Conservation (phyloP, 2,888 invertebrate species). For the Cheilosia soror region DNA sequence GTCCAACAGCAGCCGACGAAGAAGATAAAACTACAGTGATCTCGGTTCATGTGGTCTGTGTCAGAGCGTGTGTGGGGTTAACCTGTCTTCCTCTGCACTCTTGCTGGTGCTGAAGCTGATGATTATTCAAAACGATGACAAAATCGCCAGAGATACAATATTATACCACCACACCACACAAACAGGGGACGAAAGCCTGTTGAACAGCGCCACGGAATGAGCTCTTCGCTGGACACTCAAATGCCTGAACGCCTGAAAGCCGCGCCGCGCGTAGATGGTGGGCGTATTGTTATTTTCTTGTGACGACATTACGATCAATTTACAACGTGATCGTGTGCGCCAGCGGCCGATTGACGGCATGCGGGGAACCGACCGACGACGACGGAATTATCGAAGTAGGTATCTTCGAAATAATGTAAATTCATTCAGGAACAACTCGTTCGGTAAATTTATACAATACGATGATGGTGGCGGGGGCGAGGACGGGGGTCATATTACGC, state of each 20-base stretch:
- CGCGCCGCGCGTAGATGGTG: neutral
- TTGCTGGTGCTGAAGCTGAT: neutral
- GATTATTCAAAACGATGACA: slow-evolving; percentile 54
- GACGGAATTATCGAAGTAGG: neutral
- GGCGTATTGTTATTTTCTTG: slow-evolving; percentile 49
- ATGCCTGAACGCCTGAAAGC: slow-evolving; percentile 7
- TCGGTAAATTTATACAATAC: slow-evolving; percentile 34
- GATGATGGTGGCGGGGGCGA: slow-evolving; percentile 5
- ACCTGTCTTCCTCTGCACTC: slow-evolving; percentile 45
- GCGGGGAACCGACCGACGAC: neutral
- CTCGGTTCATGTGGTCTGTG: slow-evolving; percentile 19
- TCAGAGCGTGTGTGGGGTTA: slow-evolving; percentile 48
- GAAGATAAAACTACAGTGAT: neutral
- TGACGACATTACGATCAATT: slow-evolving; percentile 47
- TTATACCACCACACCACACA: neutral
- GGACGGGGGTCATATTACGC: neutral
- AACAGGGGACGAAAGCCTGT: slow-evolving; percentile 11
- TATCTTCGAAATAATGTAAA: slow-evolving; percentile 43
- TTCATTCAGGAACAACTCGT: slow-evolving; percentile 60
- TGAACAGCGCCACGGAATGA: neutral
- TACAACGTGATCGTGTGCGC: slow-evolving; percentile 15
- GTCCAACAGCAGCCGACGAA: slow-evolving; percentile 5
- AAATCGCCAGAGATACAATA: slow-evolving; percentile 18
- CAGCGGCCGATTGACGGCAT: neutral
- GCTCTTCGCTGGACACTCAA: neutral